Evolutionary conservation across 2,113 vertebrate genomes (phyloP), one percentile per base, ranked within the genome.

Genomic region (Cervus canadensis): DNA sequence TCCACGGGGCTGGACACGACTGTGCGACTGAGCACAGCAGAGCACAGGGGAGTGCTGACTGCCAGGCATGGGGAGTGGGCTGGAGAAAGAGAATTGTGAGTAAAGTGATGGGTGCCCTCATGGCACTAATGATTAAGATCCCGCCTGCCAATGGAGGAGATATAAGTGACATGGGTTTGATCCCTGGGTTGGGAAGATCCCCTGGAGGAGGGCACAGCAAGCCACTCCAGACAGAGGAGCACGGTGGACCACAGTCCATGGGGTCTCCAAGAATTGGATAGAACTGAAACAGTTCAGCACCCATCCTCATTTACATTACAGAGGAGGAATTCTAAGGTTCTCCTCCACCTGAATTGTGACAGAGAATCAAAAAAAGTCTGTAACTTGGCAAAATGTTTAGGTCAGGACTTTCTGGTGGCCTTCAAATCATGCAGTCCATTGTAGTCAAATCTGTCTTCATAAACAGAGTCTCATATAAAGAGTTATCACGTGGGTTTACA

Each of bases 11-110:
- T 64, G 60, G 30, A 33, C 30, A 64, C 30, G 33, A 64, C 62
- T 64, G 7, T 33, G 62, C 0, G 3, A 64, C 62, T 33, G 33
- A 64, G 30, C 62, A 33, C 30, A 64, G 30, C 60, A 7, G 3
- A 64, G 62, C 62, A 17, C 60, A 74, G 36, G 25, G 23, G 14
- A 71, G 7, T 0, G 6, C 7, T 78, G 62, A 64, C 13, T 40
- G 28, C 36, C 4, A 36, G 62, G 36, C 4, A 1, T 0, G 30
- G 4, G 23, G 10, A 3, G 83, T 6, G 28, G 16, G 21, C 21
- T 48, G 5, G n/a, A 81, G 48, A 89, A 83, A 93, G 56, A 4
- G 9, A 4, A 84, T 28, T 81, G 3, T 23, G 45, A 86, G 36
- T 83, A 33, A 76, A 45, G 4, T 33, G 14, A 60, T 26, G 43